Percentiles rank a stretch among this genome's conserved stretches.
Evolutionary conservation across 30 jellyfish, hydroid and myxozoan species (phyloP).

Genomic region (Sanderia malayensis): DNA sequence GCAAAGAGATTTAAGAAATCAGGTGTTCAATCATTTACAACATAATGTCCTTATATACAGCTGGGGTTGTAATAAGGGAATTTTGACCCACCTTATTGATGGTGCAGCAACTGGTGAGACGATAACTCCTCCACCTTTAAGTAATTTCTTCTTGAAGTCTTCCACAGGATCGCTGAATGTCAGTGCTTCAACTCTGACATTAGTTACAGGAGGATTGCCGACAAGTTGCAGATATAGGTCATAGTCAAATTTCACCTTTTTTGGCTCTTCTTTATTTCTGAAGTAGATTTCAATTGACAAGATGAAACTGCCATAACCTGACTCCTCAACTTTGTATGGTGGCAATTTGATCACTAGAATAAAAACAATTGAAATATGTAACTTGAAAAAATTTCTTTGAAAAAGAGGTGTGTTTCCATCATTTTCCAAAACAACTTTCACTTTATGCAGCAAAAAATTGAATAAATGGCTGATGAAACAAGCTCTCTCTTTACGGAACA

Average conservation of each 20-base stretch:
- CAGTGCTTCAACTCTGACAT: slow-evolving; percentile 86
- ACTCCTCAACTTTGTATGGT: slow-evolving; percentile 95
- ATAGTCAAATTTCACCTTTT: slow-evolving; percentile 80
- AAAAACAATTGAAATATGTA: no score
- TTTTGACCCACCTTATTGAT: slow-evolving; percentile 62
- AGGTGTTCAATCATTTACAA: no score
- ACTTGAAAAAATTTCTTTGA: no score
- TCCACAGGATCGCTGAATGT: slow-evolving; percentile 86
- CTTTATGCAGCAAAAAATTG: no score
- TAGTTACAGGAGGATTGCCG: slow-evolving; percentile 94
- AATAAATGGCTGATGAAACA: no score
- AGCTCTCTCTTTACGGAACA: no score
- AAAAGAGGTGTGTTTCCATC: no score
- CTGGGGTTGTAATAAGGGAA: no score
- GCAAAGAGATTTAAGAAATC: no score
- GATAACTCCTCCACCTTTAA: slow-evolving; percentile 91
- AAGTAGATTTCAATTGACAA: slow-evolving; percentile 84
- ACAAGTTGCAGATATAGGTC: slow-evolving; percentile 82
- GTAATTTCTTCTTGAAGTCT: slow-evolving; percentile 83
- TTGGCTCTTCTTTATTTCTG: slow-evolving; percentile 95
- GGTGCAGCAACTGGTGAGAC: slow-evolving; percentile 67
- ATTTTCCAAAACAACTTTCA: no score
- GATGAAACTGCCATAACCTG: slow-evolving; percentile 94
- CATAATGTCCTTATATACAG: no score
- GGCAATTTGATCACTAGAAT: slow-evolving; percentile 87